Evolutionary conservation across 37 sponge, comb jelly and placozoan species (phyloP), one percentile per base, ranked within the genome.

Genomic region (Ianthella basta): DNA sequence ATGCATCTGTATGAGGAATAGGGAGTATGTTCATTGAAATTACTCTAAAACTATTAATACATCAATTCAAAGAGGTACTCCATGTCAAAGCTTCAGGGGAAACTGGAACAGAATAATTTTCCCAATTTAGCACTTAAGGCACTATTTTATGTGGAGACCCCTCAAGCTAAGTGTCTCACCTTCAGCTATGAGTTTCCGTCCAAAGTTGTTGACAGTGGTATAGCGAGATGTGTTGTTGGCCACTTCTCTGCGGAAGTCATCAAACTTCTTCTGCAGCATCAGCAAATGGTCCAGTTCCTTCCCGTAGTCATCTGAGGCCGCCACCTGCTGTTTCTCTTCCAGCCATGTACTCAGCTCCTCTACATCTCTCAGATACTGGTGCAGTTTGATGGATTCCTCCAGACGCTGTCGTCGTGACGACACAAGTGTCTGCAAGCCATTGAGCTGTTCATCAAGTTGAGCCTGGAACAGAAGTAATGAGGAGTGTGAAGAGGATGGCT

Each of bases 221-320:
- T 94, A 97, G 33, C 88, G 86, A 60, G 92, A 94, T 4, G 90
- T 86, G 72, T 91, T 89, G 25, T 87, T 89, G 75, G 39, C 81
- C 20, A 94, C 83, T 72, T 94, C 92, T 0, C 87, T 83, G 39
- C 86, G 81, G 72, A 97, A 97, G 54, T 92, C 92, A 6, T 92
- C 92, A 85, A 97, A 97, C 80, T 97, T 94, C 89, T 97, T 94
- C 92, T 94, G 94, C 32, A 97, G 70, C 24, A 90, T 87, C 91
- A 93, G 82, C 27, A 95, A 83, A 65, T 97, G 94, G 21, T 97
- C 95, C 55, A 92, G 92, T 70, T 97, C 94, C 57, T 94, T 97
- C 41, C 97, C 97, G 41, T 90, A 97, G 30, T 97, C 97, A 61
- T 94, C 85, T 32, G 94, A 91, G 0, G 87, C 86, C 18, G 97